phyloP scores from a whole-genome alignment of 2,888 invertebrate genomes.

The Lysandra bellargus region DNA sequence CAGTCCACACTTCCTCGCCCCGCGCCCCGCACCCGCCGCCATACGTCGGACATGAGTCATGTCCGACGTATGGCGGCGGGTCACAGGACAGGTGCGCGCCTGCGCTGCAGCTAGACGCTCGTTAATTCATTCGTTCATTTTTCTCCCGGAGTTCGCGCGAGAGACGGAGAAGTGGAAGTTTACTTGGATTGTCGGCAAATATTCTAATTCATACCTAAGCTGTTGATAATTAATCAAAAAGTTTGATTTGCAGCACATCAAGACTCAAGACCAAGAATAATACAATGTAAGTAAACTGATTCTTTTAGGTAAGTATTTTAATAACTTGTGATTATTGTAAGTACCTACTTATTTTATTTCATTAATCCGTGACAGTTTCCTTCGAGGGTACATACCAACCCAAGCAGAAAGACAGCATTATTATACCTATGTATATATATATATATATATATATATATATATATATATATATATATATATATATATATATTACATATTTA shows the following conservation, averaged over 20 bases:
- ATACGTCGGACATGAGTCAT: constrained; percentile 1
- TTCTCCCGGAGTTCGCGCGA: not conserved
- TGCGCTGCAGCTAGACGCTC: constrained; percentile 1
- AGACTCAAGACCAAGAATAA: constrained; percentile 1
- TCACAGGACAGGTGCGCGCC: constrained; percentile 2
- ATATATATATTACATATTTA: too few relatives aligned
- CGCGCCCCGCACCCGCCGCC: not conserved
- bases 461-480: too few relatives aligned
- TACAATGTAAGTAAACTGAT: constrained; percentile 1
- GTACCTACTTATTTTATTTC: constrained; percentile 1
- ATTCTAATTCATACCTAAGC: constrained; percentile 1
- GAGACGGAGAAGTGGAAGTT: constrained; percentile 1
- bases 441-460: too few relatives aligned
- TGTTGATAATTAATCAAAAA: not conserved
- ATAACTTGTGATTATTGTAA: constrained; percentile 1
- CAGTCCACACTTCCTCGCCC: not conserved
- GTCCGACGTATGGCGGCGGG: too few relatives aligned
- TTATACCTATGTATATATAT: constrained; percentile 7
- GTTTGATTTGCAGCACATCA: constrained; percentile 1
- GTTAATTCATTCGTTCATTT: constrained; percentile 1
- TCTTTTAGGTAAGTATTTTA: not conserved
- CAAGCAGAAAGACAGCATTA: constrained; percentile 5
- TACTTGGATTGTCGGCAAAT: not conserved
- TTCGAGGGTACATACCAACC: constrained; percentile 5
- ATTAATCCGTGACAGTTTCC: constrained; percentile 5